Evolutionary conservation across 1,140 invertebrate genomes (phyloP), one percentile per base, ranked within the genome.

Genomic region (Hycleus phaleratus): DNA sequence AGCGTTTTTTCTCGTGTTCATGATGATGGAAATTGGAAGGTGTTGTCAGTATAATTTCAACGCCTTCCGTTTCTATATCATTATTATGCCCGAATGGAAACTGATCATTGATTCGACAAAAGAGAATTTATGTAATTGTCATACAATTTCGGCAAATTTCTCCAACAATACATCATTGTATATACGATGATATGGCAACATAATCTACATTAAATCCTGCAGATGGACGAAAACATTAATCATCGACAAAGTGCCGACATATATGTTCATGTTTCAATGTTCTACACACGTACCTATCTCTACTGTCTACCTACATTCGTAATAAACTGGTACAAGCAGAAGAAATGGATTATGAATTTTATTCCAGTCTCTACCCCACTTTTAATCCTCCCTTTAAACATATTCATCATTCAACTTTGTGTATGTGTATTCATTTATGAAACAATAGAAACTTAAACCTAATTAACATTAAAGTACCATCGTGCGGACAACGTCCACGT

Each of bases 381-480:
- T 56, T 56, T 56, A 56, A 56, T 49, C 44, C 24, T 55, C 43
- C 26, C n/a, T 38, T 18, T 18, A 18, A 18, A 18, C 18, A 18
- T 18, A 46, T 48, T 26, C 46, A 48, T 48, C 26, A 48, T 48
- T 48, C 46, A 48, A 9, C 26, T 46, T 39, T 39, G 18, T 32
- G 32, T 1, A 32, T 5, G 4, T 32, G 32, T 18, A 18, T 32
- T 32, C 32, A 32, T 4, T 32, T 32, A 32, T 2, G 18, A 18
- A 32, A 58, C 56, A 58, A 58, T 58, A 49, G 49, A 52, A 58
- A 58, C 43, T 58, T 58, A 58, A 51, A 51, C 48, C 52, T 58
- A 58, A 58, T 58, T 58, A 58, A 58, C 56, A 58, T 58, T 51
- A 46, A 51, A 58, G 49, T 58, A 48, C 49, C 44, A 47, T 52